These are phyloP conservation scores for Scyliorhinus canicula DNA, from an alignment of 2,797 vertebrate species.

Conservation along the genomic window DNA sequence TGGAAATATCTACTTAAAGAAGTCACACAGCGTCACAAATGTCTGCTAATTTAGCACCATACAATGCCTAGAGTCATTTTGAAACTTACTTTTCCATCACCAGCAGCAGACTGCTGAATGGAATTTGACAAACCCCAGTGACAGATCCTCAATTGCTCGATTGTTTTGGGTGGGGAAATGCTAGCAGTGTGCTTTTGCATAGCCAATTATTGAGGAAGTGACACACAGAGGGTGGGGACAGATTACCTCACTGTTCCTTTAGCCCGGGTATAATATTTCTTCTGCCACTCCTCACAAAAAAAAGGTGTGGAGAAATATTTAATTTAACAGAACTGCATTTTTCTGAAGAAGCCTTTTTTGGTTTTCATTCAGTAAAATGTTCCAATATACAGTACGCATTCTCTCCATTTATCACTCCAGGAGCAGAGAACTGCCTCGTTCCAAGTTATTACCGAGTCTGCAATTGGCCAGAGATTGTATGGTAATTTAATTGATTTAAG, in stretches of 20 bases:
- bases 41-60: background rate
- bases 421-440: too few species aligned
- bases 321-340: background rate
- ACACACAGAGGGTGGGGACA: background rate
- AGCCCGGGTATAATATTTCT: background rate
- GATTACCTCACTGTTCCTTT: background rate
- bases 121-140: background rate
- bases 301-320: background rate
- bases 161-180: background rate
- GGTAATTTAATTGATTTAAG: background rate
- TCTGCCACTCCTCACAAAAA: background rate
- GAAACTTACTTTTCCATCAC: background rate
- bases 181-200: background rate
- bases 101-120: background rate
- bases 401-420: background rate
- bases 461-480: background rate
- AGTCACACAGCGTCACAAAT: too few species aligned
- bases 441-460: background rate
- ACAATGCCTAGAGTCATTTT: background rate
- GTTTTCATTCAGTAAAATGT: too few species aligned
- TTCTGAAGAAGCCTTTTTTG: too few species aligned
- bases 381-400: too few species aligned
- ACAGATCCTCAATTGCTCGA: background rate
- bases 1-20: background rate
- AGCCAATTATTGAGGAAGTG: background rate